Evolutionary conservation across 2,113 vertebrate genomes (phyloP).

Genomic region (Ailurus styani): DNA sequence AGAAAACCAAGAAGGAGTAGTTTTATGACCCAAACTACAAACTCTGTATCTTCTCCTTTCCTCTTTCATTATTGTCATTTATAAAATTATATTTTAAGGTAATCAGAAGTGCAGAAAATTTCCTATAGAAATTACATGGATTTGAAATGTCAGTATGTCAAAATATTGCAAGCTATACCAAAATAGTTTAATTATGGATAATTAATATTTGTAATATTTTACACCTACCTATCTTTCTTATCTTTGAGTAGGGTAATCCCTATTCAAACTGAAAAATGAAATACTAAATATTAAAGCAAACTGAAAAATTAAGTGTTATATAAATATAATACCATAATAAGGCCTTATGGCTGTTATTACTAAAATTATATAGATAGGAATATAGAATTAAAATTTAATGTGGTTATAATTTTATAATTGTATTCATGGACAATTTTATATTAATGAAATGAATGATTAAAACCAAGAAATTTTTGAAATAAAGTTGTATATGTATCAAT

Average conservation of each 20-base stretch:
- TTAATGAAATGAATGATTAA: conserved; percentile 4
- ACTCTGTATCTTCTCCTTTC: neutral
- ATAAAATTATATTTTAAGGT: conserved; percentile 18
- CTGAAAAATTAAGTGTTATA: neutral
- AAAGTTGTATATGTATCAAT: neutral
- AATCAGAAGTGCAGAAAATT: neutral
- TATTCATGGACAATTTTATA: neutral
- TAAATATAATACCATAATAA: neutral
- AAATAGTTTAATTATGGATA: neutral
- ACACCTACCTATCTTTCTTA: neutral
- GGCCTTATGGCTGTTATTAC: neutral
- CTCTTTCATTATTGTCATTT: neutral
- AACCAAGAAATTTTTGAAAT: neutral
- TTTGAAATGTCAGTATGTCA: neutral
- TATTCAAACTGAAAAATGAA: neutral
- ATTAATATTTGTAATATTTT: conserved; percentile 30
- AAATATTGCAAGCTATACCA: neutral
- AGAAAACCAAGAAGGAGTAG: neutral
- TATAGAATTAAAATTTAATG: neutral
- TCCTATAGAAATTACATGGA: neutral
- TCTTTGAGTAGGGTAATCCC: neutral
- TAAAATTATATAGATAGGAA: neutral
- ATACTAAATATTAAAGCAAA: neutral
- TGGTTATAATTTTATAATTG: neutral
- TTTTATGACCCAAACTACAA: neutral